Evolutionary conservation across 2,888 invertebrate genomes (phyloP), one percentile per base, ranked within the genome.

Genomic region (Hypolimnas misippus): DNA sequence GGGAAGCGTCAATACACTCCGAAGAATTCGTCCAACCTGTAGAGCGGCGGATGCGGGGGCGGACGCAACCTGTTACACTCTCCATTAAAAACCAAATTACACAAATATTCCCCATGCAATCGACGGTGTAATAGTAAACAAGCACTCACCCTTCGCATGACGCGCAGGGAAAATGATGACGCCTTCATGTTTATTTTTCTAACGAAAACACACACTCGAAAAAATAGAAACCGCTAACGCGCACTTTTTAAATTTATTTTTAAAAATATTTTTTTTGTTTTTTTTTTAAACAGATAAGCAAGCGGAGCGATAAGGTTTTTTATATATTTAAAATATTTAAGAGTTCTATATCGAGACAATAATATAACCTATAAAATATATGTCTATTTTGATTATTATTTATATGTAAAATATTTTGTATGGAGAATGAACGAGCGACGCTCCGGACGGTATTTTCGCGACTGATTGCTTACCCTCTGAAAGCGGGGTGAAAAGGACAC

Each of bases 161-260:
- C 95, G 72, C 95, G 94, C 56, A 96, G 93, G 17, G 95, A 95
- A 82, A 95, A 95, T 78, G 95, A 95, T 54, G 95, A 95, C 42
- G 95, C 95, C 94, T 95, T 96, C 96, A 95, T 96, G 78, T 93
- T 94, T 86, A 68, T 68, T 68, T 68, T 68, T 66, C 69, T 70
- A 66, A 65, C 64, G 74, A 67, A 62, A n/a, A 67, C 68, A 65
- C 76, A 70, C 81, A 76, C 76, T 70, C 68, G 66, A 69, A 75
- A 77, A 63, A 61, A 50, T 68, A 67, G 60, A 63, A 55, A 50
- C 57, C 56, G 40, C 29, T 59, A 59, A 40, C 42, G 42, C 57
- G 52, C 58, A 63, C 68, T 65, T 68, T 57, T 57, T 42, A 42
- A n/a, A 42, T 42, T 42, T 44, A 58, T 16, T 53, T 42, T 21